Evolutionary conservation across 1,140 invertebrate species (phyloP).

Genomic region (Heterodera carotae): DNA sequence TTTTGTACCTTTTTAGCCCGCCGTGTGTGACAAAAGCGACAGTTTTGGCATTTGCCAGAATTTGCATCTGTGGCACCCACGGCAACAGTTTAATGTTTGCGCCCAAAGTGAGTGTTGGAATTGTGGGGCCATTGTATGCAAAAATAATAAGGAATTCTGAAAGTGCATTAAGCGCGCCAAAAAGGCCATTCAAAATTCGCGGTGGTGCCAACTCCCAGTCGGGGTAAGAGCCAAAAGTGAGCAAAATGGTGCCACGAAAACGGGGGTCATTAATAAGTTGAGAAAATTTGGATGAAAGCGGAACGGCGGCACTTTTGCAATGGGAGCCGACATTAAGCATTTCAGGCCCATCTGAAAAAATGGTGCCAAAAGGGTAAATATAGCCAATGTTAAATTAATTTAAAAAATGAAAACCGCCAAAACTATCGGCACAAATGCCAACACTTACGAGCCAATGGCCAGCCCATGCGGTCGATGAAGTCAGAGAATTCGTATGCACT

Average conservation of each 20-base stretch:
- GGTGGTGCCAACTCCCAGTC: constrained; percentile 48
- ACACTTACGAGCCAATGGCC: constrained; percentile 19
- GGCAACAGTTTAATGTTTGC: constrained; percentile 37
- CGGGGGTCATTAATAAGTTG: constrained; percentile 5
- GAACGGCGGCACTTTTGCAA: constrained; percentile 1
- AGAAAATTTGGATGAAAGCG: background rate
- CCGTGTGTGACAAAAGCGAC: constrained; percentile 45
- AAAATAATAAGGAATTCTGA: constrained; percentile 50
- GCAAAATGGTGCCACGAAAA: constrained; percentile 45
- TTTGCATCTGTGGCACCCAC: constrained; percentile 52
- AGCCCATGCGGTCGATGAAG: constrained; percentile 29
- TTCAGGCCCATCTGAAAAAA: constrained; percentile 18
- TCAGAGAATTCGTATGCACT: constrained; percentile 22
- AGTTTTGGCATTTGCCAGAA: constrained; percentile 45
- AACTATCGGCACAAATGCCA: too few species aligned
- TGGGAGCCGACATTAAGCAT: constrained; percentile 32
- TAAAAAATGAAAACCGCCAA: constrained; percentile 6
- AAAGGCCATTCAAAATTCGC: constrained; percentile 36
- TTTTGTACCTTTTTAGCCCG: constrained; percentile 46
- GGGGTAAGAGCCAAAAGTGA: constrained; percentile 53
- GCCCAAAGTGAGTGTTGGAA: constrained; percentile 3
- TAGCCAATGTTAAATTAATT: background rate
- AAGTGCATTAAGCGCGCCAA: constrained; percentile 36
- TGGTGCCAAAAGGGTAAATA: background rate
- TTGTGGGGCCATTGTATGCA: constrained; percentile 48